Base-by-base conservation (phyloP, 2,113 vertebrate species). In the Mesembrinibis cayennensis region DNA sequence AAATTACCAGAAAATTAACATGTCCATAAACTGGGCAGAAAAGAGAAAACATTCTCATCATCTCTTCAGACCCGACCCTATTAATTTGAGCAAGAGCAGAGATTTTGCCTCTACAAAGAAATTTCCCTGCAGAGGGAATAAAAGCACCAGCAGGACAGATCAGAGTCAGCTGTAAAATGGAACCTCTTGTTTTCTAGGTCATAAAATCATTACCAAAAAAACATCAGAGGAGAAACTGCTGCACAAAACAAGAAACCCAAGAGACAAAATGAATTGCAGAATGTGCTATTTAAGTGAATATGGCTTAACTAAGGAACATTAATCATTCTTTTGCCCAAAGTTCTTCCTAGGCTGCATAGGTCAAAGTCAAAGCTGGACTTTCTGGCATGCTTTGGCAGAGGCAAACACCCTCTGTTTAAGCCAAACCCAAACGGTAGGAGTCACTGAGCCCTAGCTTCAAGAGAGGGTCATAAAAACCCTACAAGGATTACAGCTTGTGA, bases 101-200 rank as follows among this genome's bases (percentile, higher is more conserved):
- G 58, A 76, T 82, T 83, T 83, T 65, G 85, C 49, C 85, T 82
- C 40, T 55, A 78, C 63, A 96, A 93, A 93, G 90, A 69, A 15
- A 93, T 82, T 88, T 93, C 82, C 89, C 77, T 56, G 87, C 0
- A 9, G 88, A 92, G 76, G 40, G 83, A 91, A 95, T 80, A 91
- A 91, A 95, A 92, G 77, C 30, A 27, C 8, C 38, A 65, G 65
- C 52, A 87, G 74, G 45, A 94, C 49, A 88, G 90, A 94, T 95
- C 92, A 92, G 59, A 93, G 84, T 58, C 86, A 94, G 71, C 61
- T 0, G 0, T 77, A 92, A 89, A 97, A 96, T 13, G 16, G 67
- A 84, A 92, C 74, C 55, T 85, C 61, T 44, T 82, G 4, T 94
- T 97, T 97, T 97, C 95, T 97, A 79, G 96, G 96, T 97, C 93